Percentiles rank a stretch among this genome's conserved stretches.
Conservation (phyloP, 2,113 vertebrate genomes). For the Eidolon helvum region DNA sequence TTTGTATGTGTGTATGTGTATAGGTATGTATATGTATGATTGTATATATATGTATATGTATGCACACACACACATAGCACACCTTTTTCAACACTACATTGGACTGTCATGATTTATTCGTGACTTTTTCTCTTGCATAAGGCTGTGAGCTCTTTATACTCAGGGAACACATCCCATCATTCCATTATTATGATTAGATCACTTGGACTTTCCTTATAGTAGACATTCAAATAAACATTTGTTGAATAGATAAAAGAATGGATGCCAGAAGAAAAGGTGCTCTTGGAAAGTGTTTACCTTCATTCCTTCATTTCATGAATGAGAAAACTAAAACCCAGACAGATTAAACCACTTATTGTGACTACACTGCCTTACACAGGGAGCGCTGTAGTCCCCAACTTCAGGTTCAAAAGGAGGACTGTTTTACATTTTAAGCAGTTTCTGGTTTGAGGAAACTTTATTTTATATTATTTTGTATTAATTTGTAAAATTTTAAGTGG, state of each 20-base stretch:
- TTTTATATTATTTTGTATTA: background rate
- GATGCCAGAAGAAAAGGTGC: background rate
- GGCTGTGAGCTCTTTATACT: background rate
- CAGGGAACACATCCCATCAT: background rate
- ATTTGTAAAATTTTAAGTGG: background rate
- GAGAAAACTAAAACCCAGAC: background rate
- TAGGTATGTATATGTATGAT: background rate
- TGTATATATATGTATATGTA: background rate
- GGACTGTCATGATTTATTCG: background rate
- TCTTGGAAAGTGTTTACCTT: background rate
- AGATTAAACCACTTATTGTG: background rate
- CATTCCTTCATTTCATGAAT: background rate
- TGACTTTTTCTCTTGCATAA: background rate
- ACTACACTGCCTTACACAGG: background rate
- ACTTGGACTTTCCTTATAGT: background rate
- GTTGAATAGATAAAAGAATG: background rate
- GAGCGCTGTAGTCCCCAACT: too few relatives aligned
- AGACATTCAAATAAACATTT: constrained; percentile 34
- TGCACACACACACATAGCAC: background rate
- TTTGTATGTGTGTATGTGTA: background rate
- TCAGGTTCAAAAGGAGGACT: background rate
- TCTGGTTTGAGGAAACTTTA: background rate
- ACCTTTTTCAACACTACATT: background rate
- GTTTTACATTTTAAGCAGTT: background rate
- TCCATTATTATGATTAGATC: background rate